These are phyloP conservation scores for Xanthorhoe spadicearia DNA, from an alignment of 2,888 invertebrate genomes.

Conservation along the genomic window DNA sequence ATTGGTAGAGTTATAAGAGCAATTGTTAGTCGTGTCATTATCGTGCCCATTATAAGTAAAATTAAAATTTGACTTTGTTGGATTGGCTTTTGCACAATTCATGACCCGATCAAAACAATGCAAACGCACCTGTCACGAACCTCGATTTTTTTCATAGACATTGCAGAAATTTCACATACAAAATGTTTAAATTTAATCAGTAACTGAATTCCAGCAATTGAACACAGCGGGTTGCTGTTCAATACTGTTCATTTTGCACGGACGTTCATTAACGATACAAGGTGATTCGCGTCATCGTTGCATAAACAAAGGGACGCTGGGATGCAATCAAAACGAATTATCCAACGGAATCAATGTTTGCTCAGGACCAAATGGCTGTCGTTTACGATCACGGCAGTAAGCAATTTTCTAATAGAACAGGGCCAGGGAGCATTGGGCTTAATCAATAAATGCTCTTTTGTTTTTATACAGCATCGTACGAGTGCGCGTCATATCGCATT, in stretches of 20 bases:
- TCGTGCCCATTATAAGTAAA: too few species aligned
- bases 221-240: slow-evolving; percentile 12
- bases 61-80: too few species aligned
- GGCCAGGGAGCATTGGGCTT: slow-evolving; percentile 38
- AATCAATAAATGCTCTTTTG: slow-evolving; percentile 43
- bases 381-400: slow-evolving; percentile 49
- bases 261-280: slow-evolving; percentile 31
- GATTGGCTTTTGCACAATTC: too few species aligned
- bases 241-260: slow-evolving; percentile 18
- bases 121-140: neutral
- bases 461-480: slow-evolving; percentile 27
- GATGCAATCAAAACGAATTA: slow-evolving; percentile 48
- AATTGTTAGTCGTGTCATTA: too few species aligned
- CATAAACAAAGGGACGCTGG: slow-evolving; percentile 46
- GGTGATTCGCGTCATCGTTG: slow-evolving; percentile 32
- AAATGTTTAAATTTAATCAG: slow-evolving; percentile 16
- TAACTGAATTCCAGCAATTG: slow-evolving; percentile 12
- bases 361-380: slow-evolving; percentile 49
- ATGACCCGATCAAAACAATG: too few species aligned
- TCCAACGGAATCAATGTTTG: slow-evolving; percentile 48
- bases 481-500: slow-evolving; percentile 25
- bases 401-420: slow-evolving; percentile 51
- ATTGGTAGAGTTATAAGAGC: too few species aligned
- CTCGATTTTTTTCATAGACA: too few species aligned
- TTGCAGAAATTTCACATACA: neutral